These are phyloP conservation scores for Lordiphosa mommai DNA, from an alignment of 1,140 invertebrate genomes.

Conservation along the genomic window DNA sequence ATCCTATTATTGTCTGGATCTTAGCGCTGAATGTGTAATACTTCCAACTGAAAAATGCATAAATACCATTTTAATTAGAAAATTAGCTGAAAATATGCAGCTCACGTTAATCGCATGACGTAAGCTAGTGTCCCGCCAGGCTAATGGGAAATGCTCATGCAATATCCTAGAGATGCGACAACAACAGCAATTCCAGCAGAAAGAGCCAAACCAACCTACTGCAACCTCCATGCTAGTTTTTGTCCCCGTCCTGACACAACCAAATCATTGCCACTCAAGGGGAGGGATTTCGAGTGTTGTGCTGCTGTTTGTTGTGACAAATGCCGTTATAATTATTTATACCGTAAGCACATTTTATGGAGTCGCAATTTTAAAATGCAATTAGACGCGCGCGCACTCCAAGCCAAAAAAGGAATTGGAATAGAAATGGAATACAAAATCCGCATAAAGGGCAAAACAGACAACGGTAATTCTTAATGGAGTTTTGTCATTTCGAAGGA, in stretches of 20 bases:
- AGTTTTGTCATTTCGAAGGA: slow-evolving; percentile 63
- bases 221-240: slow-evolving; percentile 6
- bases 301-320: slow-evolving; percentile 67
- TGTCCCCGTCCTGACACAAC: slow-evolving; percentile 43
- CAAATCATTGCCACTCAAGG: slow-evolving; percentile 60
- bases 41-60: slow-evolving; percentile 69
- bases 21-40: slow-evolving; percentile 52
- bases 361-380: slow-evolving; percentile 78
- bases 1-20: not conserved
- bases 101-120: slow-evolving; percentile 76
- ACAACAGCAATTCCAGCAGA: slow-evolving; percentile 33
- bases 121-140: slow-evolving; percentile 20
- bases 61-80: slow-evolving; percentile 79
- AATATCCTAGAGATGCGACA: slow-evolving; percentile 74
- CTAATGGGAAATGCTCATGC: slow-evolving; percentile 46
- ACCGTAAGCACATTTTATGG: slow-evolving; percentile 77
- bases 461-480: slow-evolving; percentile 58
- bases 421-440: slow-evolving; percentile 35
- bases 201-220: slow-evolving; percentile 15
- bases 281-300: slow-evolving; percentile 22
- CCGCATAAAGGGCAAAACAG: slow-evolving; percentile 17
- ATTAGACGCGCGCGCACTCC: slow-evolving; percentile 60
- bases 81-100: slow-evolving; percentile 79
- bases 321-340: slow-evolving; percentile 78
- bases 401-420: slow-evolving; percentile 34